These are phyloP conservation scores for Leptopilina boulardi DNA, from an alignment of 1,140 invertebrate species.

Conservation along the genomic window DNA sequence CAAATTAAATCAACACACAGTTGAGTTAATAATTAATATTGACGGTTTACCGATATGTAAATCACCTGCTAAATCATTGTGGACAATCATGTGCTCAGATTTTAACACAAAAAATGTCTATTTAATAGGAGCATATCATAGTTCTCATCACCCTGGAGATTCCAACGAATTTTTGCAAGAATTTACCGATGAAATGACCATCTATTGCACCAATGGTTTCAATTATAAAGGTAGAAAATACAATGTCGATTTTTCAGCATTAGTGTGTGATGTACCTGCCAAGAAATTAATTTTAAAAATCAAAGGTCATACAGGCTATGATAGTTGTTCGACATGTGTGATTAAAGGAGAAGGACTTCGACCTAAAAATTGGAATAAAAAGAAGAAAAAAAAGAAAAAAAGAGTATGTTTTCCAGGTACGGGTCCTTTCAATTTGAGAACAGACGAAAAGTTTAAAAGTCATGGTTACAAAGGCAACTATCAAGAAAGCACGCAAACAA, in stretches of 20 bases:
- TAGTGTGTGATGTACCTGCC: slow-evolving; percentile 68
- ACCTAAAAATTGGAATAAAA: neutral
- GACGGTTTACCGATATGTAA: neutral
- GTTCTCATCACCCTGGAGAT: slow-evolving; percentile 26
- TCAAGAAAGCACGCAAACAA: slow-evolving; percentile 30
- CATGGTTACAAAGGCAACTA: neutral
- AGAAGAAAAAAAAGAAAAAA: slow-evolving; percentile 55
- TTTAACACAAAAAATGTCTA: neutral
- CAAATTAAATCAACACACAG: neutral
- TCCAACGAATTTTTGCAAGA: slow-evolving; percentile 39
- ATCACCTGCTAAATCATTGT: neutral
- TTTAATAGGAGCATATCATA: slow-evolving; percentile 18
- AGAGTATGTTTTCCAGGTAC: slow-evolving; percentile 49
- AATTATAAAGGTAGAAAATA: neutral
- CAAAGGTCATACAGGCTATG: slow-evolving; percentile 62
- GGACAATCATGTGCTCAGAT: neutral
- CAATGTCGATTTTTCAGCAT: slow-evolving; percentile 46
- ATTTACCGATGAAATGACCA: slow-evolving; percentile 32
- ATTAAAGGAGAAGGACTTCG: neutral
- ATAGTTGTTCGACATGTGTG: neutral
- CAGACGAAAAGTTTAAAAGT: neutral
- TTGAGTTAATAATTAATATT: neutral
- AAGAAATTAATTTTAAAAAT: slow-evolving; percentile 60
- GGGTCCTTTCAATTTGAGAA: neutral
- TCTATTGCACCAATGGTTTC: slow-evolving; percentile 24